Evolutionary conservation across 2,888 invertebrate species (phyloP), one percentile per base, ranked within the genome.

Genomic region (Pomacea canaliculata): DNA sequence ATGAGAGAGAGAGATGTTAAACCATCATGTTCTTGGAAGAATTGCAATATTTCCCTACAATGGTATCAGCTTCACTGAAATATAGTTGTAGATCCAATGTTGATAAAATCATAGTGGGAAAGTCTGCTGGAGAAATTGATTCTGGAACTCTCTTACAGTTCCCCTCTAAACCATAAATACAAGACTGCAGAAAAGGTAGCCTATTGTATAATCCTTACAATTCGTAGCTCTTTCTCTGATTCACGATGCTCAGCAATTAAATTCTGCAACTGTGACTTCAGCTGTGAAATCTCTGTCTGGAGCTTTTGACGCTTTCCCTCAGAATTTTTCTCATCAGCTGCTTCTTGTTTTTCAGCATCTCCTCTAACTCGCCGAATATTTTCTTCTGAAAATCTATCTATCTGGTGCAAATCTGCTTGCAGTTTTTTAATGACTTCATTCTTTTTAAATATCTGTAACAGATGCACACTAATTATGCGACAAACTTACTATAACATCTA

Each of bases 301-400:
- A 90, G 82, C 69, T 89, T 87, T 74, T 86, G 85, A 46, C 83
- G 84, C 79, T 88, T 88, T 59, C 90, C 89, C 46, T 91, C 91
- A 73, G 90, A 89, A 83, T 88, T 90, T 80, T 90, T 91, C 66
- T 83, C 81, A 78, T 91, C 91, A 9, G 89, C 86, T 19, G 84
- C 80, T 74, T 90, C 89, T 75, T 91, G 90, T 78, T 90, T 90
- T 72, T 90, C 90, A n/a, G 90, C 90, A 69, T 91, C 91, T 48
- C 85, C 81, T 76, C 76, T 66, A 51, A 76, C 65, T 27, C 90
- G 81, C 5, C 88, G 83, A 70, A 90, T 90, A 72, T 88, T 86
- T 51, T 91, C 91, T 70, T 90, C 89, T 19, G 90, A 87, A 75
- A 87, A 87, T 82, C 89, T 90, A 81, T 91, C 89, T 73, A 91